Conservation (phyloP, 2,888 invertebrate species). For the Plemyria rubiginata region DNA sequence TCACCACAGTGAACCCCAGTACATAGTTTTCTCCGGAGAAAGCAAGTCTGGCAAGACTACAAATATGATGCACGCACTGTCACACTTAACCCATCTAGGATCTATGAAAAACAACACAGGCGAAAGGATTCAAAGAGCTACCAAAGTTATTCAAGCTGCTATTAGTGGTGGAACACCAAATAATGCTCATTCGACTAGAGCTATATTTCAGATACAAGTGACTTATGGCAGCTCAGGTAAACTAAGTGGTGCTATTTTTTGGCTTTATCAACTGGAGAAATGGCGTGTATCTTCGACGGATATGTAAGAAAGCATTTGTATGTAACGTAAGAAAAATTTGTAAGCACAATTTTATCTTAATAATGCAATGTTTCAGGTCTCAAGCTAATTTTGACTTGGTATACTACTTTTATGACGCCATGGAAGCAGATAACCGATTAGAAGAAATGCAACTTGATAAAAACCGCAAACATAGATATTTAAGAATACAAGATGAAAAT, state of each 20-base stretch:
- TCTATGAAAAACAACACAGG: constrained; percentile 88
- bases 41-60: constrained; percentile 96
- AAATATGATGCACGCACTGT: constrained; percentile 90
- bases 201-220: constrained; percentile 91
- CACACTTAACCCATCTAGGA: constrained; percentile 93
- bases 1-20: constrained; percentile 94
- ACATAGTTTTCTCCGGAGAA: constrained; percentile 95
- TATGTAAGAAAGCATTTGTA: constrained; percentile 79
- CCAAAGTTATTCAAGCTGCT: constrained; percentile 90
- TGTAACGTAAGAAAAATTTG: constrained; percentile 37
- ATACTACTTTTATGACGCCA: constrained; percentile 95
- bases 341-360: neutral
- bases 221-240: constrained; percentile 94
- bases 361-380: constrained; percentile 80
- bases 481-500: constrained; percentile 86
- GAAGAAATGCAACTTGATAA: constrained; percentile 88
- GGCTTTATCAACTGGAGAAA: constrained; percentile 94
- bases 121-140: constrained; percentile 87
- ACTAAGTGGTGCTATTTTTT: constrained; percentile 94
- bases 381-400: constrained; percentile 96
- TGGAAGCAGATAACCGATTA: constrained; percentile 88
- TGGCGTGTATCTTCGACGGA: constrained; percentile 93
- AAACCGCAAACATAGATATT: constrained; percentile 89
- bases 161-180: constrained; percentile 94
- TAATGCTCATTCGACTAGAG: constrained; percentile 94